Base-by-base conservation (phyloP, 1,140 invertebrate genomes). In the Bactericera cockerelli region DNA sequence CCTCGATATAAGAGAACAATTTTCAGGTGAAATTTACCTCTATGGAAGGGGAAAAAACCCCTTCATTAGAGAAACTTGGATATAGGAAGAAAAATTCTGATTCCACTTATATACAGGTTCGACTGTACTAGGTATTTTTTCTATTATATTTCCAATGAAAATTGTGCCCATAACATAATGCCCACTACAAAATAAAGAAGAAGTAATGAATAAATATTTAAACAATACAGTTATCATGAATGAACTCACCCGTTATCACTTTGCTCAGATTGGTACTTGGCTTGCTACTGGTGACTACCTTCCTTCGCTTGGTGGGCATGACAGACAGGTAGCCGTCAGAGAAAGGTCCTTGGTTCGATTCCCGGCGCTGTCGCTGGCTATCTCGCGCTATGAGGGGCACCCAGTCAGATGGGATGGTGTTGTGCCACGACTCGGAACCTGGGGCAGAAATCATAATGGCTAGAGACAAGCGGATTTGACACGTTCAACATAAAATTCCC, bases 271-370 rank as follows among this genome's bases (percentile, higher is more conserved):
- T 64, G 24, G 60, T 59, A 16, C 61, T 59, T 26, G 67, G 66
- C 60, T 68, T 69, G 42, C 59, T 42, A 28, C 58, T 62, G 2
- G 63, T 64, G 2, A 83, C 78, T 57, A 88, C 71, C 71, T 87
- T 87, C 63, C 87, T 78, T 16, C 87, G 75, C 70, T 90, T 91
- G 36, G 79, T 81, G 11, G 88, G 86, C 78, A 90, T 80, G 8
- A 83, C 83, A 21, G 80, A 80, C 31, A 90, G 71, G 68, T 91
- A 91, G n/a, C 85, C 85, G 72, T 90, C 87, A 63, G 86, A 88
- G 62, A 85, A 83, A 6, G 81, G 79, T 3, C 71, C 64, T 57
- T 79, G 73, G 8, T 70, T 66, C 24, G 68, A 68, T 59, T 77
- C 78, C 61, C 80, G 71, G 63, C 81, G 71, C 64, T 86, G 84